Percentiles rank a stretch among this genome's conserved stretches.
phyloP scores from a whole-genome alignment of 2,113 vertebrate genomes.

The Pangasianodon gigas region DNA sequence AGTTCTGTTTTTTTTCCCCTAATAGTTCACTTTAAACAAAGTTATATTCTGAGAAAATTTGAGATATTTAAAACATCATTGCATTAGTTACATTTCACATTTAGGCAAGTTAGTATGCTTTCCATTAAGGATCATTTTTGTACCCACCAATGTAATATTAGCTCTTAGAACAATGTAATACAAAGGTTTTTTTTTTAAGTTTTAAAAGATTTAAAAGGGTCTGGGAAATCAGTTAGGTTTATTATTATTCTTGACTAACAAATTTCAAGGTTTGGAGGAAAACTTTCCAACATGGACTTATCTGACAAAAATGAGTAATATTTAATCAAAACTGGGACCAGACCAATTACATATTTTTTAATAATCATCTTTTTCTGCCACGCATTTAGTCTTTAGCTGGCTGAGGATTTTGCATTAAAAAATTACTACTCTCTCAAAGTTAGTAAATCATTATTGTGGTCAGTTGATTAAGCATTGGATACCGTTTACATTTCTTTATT shows the following conservation, averaged over 20 bases:
- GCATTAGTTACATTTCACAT: not conserved
- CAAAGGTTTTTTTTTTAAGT: not conserved
- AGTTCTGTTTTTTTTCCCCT: not conserved
- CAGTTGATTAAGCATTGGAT: not conserved
- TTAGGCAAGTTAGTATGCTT: not conserved
- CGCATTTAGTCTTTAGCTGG: not conserved
- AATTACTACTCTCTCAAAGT: not conserved
- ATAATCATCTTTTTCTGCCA: not conserved
- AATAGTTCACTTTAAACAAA: not conserved
- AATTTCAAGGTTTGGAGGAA: slow-evolving; percentile 14
- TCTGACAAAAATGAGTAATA: not conserved
- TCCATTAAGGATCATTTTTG: not conserved
- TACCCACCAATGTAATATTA: not conserved
- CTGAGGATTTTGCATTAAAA: not conserved
- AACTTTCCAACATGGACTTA: not conserved
- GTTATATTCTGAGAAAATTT: not conserved
- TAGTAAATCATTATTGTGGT: not conserved
- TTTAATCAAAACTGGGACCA: slow-evolving; percentile 2
- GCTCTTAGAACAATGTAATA: not conserved
- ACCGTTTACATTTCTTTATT: slow-evolving; percentile 33
- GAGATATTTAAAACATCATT: not conserved
- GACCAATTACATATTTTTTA: slow-evolving; percentile 34
- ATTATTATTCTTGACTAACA: slow-evolving; percentile 10
- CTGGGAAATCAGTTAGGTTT: not conserved
- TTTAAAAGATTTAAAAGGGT: slow-evolving; percentile 37